Evolutionary conservation across 1,140 invertebrate genomes (phyloP), one percentile per base, ranked within the genome.

Genomic region (Neomicropteryx cornuta): DNA sequence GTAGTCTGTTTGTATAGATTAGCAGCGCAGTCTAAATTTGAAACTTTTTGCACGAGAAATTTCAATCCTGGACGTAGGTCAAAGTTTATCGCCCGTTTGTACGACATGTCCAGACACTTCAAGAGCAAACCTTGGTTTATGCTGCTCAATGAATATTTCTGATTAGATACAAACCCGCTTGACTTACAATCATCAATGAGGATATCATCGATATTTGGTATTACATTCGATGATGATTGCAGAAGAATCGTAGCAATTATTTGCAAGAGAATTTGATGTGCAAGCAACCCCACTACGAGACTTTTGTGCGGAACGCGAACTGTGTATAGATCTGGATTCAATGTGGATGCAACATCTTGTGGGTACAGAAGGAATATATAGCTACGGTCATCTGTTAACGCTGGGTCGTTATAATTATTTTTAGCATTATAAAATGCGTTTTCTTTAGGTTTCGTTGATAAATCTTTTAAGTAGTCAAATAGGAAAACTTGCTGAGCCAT

Each of bases 1-100:
- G 86, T 87, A n/a, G 89, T 86, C 62, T 92, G 88, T 42, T 85
- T 85, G 54, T 94, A 96, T 13, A 94, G 61, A 67, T 95, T 95
- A 1, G 90, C 88, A 8, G 89, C 87, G 47, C 86, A 76, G 24
- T 85, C 82, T 37, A 91, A 72, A 49, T 85, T 83, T 0, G 83
- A 86, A 0, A 95, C 89, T 70, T 94, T 95, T 60, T 95, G 89
- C 30, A 93, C 77, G 4, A 95, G 70, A 57, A 95, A 94, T 58
- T 95, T 95, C 5, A 96, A 62, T 0, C 90, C 90, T 0, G 91
- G 90, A 14, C 90, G 73, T 5, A 75, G 70, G 56, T 96, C 90
- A 58, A 95, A 94, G 48, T 87, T 83, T 49, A 82, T 71, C 0
- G 89, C 82, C 22, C 84, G 71, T 14, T 72, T 72, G 52, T 87